Percentiles rank a stretch among this genome's conserved stretches.
Evolutionary conservation across 2,113 vertebrate species (phyloP).

Genomic region (Antigone vipio): DNA sequence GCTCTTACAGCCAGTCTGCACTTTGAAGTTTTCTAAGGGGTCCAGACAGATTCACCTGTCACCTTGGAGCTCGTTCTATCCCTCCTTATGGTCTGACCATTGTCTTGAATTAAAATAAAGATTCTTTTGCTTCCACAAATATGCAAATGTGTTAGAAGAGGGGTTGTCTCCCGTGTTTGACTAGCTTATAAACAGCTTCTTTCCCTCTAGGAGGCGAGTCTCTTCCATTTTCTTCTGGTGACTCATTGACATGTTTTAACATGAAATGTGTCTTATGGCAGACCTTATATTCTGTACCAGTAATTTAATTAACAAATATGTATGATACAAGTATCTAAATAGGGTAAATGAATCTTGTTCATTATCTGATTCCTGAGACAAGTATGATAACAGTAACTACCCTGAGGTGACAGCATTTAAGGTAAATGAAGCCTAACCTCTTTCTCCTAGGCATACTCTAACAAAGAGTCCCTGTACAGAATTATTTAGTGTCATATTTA

Average conservation of each 20-base stretch:
- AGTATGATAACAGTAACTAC: neutral
- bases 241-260: neutral
- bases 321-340: neutral
- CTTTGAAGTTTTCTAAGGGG: neutral
- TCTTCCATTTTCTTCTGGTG: neutral
- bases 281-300: neutral
- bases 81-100: neutral
- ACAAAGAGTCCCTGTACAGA: neutral
- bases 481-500: neutral
- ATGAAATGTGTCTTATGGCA: neutral
- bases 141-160: neutral
- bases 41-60: neutral
- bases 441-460: neutral
- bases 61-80: neutral
- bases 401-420: neutral
- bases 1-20: neutral
- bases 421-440: neutral
- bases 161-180: neutral
- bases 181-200: neutral
- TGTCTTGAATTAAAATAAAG: neutral
- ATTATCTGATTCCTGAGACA: neutral
- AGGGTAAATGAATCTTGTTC: neutral
- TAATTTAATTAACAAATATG: neutral
- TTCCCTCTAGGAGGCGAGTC: neutral
- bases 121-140: neutral